Evolutionary conservation across 2,888 invertebrate species (phyloP).

Genomic region (Gisinianus flammeolus): DNA sequence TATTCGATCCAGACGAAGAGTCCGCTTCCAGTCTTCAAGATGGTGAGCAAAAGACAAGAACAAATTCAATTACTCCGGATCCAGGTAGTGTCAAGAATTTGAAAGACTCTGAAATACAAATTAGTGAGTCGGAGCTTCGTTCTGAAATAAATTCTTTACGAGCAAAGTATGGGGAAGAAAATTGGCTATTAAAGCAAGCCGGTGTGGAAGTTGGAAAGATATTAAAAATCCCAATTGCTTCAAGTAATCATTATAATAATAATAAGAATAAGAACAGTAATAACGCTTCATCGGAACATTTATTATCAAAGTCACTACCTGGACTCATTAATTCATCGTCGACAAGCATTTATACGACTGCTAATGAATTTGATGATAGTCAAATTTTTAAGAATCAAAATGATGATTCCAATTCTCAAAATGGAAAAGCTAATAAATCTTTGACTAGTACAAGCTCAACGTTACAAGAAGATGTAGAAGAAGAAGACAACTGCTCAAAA

Average conservation of each 20-base stretch:
- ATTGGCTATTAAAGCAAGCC: slow-evolving; percentile 55
- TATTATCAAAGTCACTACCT: slow-evolving; percentile 22
- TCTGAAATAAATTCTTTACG: slow-evolving; percentile 51
- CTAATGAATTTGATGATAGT: slow-evolving; percentile 26
- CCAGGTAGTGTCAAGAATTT: neutral
- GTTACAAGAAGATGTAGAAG: slow-evolving; percentile 15
- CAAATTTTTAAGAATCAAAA: neutral
- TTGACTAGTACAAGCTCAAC: slow-evolving; percentile 23
- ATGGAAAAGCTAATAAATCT: neutral
- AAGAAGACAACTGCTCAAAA: neutral
- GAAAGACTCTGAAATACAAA: slow-evolving; percentile 30
- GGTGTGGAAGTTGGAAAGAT: slow-evolving; percentile 54
- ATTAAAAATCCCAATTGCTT: slow-evolving; percentile 45
- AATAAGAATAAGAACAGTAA: neutral
- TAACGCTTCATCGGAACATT: neutral
- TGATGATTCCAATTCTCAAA: neutral
- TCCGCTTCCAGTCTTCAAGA: neutral
- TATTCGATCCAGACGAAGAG: slow-evolving; percentile 30
- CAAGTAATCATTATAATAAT: neutral
- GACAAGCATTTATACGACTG: slow-evolving; percentile 33
- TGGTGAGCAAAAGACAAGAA: slow-evolving; percentile 1
- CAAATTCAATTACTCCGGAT: neutral
- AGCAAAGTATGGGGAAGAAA: slow-evolving; percentile 56
- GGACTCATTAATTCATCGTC: neutral
- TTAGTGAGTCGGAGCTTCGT: slow-evolving; percentile 43